Percentiles rank a stretch among this genome's conserved stretches.
Conservation (phyloP, 2,113 vertebrate genomes). For the Crotophaga sulcirostris region DNA sequence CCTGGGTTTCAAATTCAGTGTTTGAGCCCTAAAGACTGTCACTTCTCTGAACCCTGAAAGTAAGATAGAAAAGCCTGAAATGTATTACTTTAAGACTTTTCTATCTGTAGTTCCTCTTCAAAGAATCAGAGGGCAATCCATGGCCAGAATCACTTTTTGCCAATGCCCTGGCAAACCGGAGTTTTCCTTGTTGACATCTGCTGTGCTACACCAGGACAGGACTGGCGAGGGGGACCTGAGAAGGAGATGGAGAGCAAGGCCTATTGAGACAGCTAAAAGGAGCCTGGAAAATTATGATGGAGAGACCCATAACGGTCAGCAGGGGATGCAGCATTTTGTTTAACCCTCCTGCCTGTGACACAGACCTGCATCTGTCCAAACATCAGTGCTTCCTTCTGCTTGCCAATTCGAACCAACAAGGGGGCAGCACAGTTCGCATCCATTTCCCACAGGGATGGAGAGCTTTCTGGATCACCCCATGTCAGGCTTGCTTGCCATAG, state of each 20-base stretch:
- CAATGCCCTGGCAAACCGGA: not conserved
- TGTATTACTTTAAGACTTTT: not conserved
- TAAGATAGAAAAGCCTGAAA: not conserved
- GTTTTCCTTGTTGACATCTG: not conserved
- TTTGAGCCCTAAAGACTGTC: not conserved
- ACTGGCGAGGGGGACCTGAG: not conserved
- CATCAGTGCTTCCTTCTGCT: not conserved
- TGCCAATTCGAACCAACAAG: fast-evolving
- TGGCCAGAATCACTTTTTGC: not conserved
- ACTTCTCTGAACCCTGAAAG: not conserved
- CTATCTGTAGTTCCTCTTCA: not conserved
- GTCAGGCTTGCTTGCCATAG: not conserved
- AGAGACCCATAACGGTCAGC: not conserved
- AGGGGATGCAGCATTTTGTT: not conserved
- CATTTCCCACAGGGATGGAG: not conserved
- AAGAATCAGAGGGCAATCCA: not conserved
- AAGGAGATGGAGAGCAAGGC: not conserved
- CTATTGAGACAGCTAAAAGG: not conserved
- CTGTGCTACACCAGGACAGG: not conserved
- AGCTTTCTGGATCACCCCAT: not conserved
- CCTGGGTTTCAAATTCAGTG: not conserved
- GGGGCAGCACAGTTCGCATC: not conserved
- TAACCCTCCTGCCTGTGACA: not conserved
- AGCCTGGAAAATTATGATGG: not conserved
- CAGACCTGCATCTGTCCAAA: constrained; percentile 22